A percentile compares a stretch with the other conserved stretches of the same genome.
Conservation (phyloP, 92 coral and sea anemone species). For the Palythoa caribaeorum region DNA sequence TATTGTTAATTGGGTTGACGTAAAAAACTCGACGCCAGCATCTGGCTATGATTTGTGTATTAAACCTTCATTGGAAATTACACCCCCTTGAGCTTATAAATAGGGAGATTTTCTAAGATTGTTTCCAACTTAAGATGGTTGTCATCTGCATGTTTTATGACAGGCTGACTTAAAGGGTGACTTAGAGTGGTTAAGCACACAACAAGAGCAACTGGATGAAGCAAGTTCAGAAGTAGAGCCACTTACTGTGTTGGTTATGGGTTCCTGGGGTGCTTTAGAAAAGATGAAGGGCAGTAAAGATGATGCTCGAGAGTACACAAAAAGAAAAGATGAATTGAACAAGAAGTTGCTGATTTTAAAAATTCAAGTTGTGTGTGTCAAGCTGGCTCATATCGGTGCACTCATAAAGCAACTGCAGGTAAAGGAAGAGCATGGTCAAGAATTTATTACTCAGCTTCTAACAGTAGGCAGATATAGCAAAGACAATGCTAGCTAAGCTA, state of each 20-base stretch:
- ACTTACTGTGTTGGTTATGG: constrained; percentile 82
- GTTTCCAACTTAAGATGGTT: background rate
- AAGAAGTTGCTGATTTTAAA: constrained; percentile 75
- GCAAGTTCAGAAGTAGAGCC: constrained; percentile 58
- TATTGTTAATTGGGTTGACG: too few relatives aligned
- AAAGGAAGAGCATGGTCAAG: too few relatives aligned
- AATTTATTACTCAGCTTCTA: too few relatives aligned
- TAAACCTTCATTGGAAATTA: too few relatives aligned
- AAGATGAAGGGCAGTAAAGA: constrained; percentile 76
- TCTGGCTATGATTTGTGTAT: background rate
- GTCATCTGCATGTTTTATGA: background rate
- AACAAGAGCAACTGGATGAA: constrained; percentile 78
- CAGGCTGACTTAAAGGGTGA: constrained; percentile 76
- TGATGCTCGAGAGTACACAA: constrained; percentile 77
- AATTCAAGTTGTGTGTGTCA: constrained; percentile 80
- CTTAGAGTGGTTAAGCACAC: constrained; percentile 71
- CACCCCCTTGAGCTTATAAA: too few relatives aligned
- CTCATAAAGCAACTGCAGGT: constrained; percentile 76
- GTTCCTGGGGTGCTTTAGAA: constrained; percentile 88
- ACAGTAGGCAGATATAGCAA: too few relatives aligned
- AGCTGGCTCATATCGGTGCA: constrained; percentile 67
- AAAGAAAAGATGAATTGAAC: constrained; percentile 63
- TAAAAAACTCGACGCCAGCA: too few relatives aligned
- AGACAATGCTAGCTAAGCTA: too few relatives aligned
- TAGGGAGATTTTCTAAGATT: too few relatives aligned